Conservation (phyloP, 1,140 invertebrate species). For the Drosophila bipectinata region DNA sequence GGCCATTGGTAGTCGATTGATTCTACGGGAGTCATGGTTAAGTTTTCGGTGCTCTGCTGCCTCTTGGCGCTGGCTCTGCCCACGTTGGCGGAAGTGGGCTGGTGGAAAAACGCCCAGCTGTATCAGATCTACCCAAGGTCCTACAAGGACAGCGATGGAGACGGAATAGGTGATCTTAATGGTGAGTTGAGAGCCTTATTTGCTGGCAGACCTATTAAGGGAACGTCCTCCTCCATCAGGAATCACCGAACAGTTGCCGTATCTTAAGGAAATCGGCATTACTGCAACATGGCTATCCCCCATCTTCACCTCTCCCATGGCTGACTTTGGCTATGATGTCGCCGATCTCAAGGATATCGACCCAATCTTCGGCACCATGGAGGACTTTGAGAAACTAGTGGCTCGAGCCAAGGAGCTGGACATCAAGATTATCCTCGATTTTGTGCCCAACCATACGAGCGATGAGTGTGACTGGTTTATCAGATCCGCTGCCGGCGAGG, state of each 20-base stretch:
- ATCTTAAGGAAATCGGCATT: conserved; percentile 88
- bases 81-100: conserved; percentile 81
- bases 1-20: conserved; percentile 39
- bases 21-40: conserved; percentile 37
- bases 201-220: not conserved
- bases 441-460: conserved; percentile 93
- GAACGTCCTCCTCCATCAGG: conserved; percentile 81
- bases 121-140: conserved; percentile 93
- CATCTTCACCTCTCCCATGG: conserved; percentile 87
- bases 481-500: conserved; percentile 86
- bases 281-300: conserved; percentile 88
- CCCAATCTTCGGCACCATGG: conserved; percentile 88
- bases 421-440: conserved; percentile 92
- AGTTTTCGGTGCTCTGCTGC: conserved; percentile 54
- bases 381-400: conserved; percentile 89
- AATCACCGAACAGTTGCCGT: conserved; percentile 86
- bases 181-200: conserved; percentile 64
- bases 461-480: conserved; percentile 90
- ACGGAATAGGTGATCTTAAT: conserved; percentile 91
- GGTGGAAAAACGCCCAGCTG: conserved; percentile 90
- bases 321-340: conserved; percentile 88
- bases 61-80: conserved; percentile 58
- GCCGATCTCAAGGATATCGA: conserved; percentile 87
- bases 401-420: conserved; percentile 85
- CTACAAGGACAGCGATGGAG: conserved; percentile 90